A percentile compares a stretch with the other conserved stretches of the same genome.
Evolutionary conservation across 2,888 invertebrate species (phyloP).

Genomic region (Agrilus biguttatus): DNA sequence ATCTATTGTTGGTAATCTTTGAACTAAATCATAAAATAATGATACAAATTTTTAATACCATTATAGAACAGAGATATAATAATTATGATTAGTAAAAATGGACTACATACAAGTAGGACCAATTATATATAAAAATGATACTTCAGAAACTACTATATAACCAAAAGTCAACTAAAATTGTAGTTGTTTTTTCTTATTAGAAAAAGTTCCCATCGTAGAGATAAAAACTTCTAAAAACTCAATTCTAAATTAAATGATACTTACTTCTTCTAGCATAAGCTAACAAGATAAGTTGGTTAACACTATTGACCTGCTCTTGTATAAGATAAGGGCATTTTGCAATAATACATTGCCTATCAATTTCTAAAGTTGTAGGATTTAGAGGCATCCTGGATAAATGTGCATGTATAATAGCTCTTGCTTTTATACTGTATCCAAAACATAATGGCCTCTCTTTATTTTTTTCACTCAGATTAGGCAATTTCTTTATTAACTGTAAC

Average conservation of each 20-base stretch:
- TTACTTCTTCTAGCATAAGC: slow-evolving; percentile 80
- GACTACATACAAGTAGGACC: too few relatives aligned
- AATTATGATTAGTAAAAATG: too few relatives aligned
- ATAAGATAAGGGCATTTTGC: slow-evolving; percentile 89
- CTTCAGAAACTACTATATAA: too few relatives aligned
- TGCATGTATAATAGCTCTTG: slow-evolving; percentile 88
- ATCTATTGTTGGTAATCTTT: slow-evolving; percentile 73
- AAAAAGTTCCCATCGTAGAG: too few relatives aligned
- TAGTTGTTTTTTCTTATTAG: too few relatives aligned
- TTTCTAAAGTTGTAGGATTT: slow-evolving; percentile 64
- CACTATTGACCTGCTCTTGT: slow-evolving; percentile 94
- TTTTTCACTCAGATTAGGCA: slow-evolving; percentile 88
- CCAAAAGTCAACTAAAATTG: too few relatives aligned
- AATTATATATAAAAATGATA: too few relatives aligned
- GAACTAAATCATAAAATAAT: slow-evolving; percentile 39
- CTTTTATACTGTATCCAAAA: slow-evolving; percentile 81
- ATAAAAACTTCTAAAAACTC: slow-evolving; percentile 1
- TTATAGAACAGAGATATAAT: too few relatives aligned
- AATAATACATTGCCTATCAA: slow-evolving; percentile 70
- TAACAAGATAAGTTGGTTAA: slow-evolving; percentile 82
- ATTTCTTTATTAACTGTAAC: slow-evolving; percentile 70
- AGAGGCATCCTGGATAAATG: slow-evolving; percentile 77
- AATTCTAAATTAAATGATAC: slow-evolving; percentile 15
- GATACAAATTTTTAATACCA: too few relatives aligned
- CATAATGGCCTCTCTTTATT: slow-evolving; percentile 92